These are phyloP conservation scores for Musca vetustissima DNA, from an alignment of 1,140 invertebrate species.

Conservation along the genomic window DNA sequence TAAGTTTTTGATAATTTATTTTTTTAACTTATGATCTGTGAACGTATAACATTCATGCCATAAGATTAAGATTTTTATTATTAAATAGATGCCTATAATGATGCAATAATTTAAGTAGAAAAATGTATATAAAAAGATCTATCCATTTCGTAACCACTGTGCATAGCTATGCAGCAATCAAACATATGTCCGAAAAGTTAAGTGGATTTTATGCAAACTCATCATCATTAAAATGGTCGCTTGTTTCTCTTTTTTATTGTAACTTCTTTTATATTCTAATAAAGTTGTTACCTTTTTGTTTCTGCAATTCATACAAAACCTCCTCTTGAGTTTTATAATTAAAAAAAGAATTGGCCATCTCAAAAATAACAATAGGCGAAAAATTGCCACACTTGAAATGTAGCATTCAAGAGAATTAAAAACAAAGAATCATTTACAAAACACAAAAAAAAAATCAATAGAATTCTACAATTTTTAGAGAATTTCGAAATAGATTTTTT, in stretches of 20 bases:
- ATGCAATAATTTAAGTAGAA: no score
- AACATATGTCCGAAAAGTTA: background rate
- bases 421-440: background rate
- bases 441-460: conserved; percentile 11
- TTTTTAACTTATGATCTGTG: no score
- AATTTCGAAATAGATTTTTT: conserved; percentile 8
- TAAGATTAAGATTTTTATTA: no score
- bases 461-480: background rate
- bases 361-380: background rate
- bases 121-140: no score
- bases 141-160: no score
- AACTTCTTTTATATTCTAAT: background rate
- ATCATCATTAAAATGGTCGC: conserved; percentile 15
- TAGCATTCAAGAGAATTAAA: background rate
- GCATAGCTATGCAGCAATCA: no score
- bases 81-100: no score
- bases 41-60: no score
- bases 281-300: background rate
- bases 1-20: no score
- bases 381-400: conserved; percentile 15
- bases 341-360: no score
- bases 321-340: no score
- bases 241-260: background rate
- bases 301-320: no score
- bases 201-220: conserved; percentile 19